These are phyloP conservation scores for Pachycephala philippinensis DNA, from an alignment of 2,113 vertebrate genomes.

Conservation along the genomic window DNA sequence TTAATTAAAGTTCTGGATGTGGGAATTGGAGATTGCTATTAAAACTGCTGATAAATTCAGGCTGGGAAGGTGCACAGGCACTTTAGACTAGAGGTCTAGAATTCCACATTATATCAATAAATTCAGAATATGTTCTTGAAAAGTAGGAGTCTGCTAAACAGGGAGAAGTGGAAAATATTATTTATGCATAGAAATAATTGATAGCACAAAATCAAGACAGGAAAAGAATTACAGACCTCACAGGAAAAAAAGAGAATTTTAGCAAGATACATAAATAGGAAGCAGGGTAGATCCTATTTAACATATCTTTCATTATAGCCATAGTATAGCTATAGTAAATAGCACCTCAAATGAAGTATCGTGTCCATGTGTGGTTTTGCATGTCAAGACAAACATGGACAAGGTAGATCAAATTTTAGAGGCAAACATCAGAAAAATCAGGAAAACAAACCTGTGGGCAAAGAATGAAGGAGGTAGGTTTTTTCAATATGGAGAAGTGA, in stretches of 20 bases:
- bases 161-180: neutral
- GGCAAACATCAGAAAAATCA: neutral
- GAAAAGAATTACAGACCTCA: neutral
- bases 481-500: neutral
- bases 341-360: neutral
- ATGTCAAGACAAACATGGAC: neutral
- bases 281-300: neutral
- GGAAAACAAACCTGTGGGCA: neutral
- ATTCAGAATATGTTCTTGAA: neutral
- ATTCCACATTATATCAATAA: neutral
- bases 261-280: neutral
- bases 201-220: neutral
- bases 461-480: neutral
- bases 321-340: neutral
- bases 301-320: neutral
- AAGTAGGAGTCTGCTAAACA: neutral
- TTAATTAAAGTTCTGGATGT: neutral
- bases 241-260: neutral
- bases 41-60: neutral
- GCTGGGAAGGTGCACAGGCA: neutral
- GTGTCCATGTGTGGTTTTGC: neutral
- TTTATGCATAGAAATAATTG: neutral
- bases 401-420: neutral
- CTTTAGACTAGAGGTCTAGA: neutral
- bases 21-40: neutral